Percentiles rank a stretch among this genome's conserved stretches.
Evolutionary conservation across 2,888 invertebrate genomes (phyloP).

Genomic region (Nesidiocoris tenuis): DNA sequence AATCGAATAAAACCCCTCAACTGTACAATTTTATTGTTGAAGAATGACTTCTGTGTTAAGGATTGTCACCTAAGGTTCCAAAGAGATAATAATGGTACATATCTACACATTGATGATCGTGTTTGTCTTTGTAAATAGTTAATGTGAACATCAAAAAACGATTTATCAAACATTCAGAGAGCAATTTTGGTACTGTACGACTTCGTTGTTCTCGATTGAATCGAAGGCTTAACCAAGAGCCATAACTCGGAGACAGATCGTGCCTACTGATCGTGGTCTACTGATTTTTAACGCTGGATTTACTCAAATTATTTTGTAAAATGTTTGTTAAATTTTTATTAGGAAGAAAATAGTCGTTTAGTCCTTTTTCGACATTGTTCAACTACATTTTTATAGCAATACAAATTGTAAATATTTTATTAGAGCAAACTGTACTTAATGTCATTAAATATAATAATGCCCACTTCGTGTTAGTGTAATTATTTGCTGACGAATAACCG

Average conservation of each 20-base stretch:
- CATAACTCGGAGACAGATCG: not conserved
- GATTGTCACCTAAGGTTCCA: not conserved
- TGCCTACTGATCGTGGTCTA: not conserved
- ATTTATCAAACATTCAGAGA: constrained; percentile 12
- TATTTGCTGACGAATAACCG: constrained; percentile 40
- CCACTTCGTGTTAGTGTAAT: constrained; percentile 34
- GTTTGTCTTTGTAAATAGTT: constrained; percentile 25
- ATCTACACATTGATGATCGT: constrained; percentile 12
- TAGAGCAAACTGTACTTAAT: constrained; percentile 25
- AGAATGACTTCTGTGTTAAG: not conserved
- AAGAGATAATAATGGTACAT: constrained; percentile 13
- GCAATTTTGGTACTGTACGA: constrained; percentile 22
- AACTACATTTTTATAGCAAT: constrained; percentile 34
- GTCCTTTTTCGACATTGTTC: constrained; percentile 21
- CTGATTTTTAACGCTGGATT: constrained; percentile 3
- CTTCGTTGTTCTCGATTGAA: constrained; percentile 1
- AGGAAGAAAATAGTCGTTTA: constrained; percentile 11
- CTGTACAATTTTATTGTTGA: not conserved
- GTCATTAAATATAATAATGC: constrained; percentile 22
- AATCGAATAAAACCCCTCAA: not conserved
- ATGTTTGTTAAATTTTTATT: constrained; percentile 32
- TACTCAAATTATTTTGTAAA: constrained; percentile 19
- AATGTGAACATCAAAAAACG: constrained; percentile 8
- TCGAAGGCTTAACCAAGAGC: not conserved
- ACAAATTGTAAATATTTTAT: constrained; percentile 39